Base-by-base conservation (phyloP, 2,113 vertebrate species). In the Grus americana region DNA sequence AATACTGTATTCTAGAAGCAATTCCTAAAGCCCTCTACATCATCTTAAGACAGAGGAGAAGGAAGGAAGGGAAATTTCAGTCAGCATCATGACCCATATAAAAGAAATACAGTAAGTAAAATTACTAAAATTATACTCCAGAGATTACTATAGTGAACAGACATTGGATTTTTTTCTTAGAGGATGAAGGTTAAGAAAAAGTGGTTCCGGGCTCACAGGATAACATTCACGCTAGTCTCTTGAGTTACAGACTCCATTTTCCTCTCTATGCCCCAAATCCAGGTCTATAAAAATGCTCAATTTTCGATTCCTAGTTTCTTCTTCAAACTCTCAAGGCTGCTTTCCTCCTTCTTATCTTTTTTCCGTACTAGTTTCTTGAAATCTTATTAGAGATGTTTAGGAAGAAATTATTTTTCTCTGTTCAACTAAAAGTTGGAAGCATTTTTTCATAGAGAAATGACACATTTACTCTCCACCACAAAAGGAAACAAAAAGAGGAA, bases 1-100 rank as follows among this genome's bases (percentile, higher is more conserved):
- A 96, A 94, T 57, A 94, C 38, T 94, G 59, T 82, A 90, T 93
- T 97, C 79, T 88, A 94, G 66, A 97, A 93, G 85, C 82, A 97
- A 95, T 95, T 97, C 91, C 67, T 93, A 96, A 89, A 93, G 79
- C 71, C 52, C 57, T 93, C 59, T 83, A 90, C 29, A 40, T 93
- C 52, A 79, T 84, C 73, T 59, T 90, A 94, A 94, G 92, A 92
- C 26, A 85, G 74, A 96, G 67, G 62, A 85, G 29, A 10, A 16
- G 19, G 6, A 21, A 9, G 15, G 34, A 90, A 92, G 11, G 21
- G 46, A 79, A 87, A 96, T 66, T 95, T 86, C 75, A 73, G 68
- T 75, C 74, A 94, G 15, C 47, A 63, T 85, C 73, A 59, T 42
- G 26, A 88, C 44, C n/a, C 47, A 62, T 78, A 71, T n/a, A 75